Conservation (phyloP, 2,113 vertebrate species). For the Burhinus oedicnemus region DNA sequence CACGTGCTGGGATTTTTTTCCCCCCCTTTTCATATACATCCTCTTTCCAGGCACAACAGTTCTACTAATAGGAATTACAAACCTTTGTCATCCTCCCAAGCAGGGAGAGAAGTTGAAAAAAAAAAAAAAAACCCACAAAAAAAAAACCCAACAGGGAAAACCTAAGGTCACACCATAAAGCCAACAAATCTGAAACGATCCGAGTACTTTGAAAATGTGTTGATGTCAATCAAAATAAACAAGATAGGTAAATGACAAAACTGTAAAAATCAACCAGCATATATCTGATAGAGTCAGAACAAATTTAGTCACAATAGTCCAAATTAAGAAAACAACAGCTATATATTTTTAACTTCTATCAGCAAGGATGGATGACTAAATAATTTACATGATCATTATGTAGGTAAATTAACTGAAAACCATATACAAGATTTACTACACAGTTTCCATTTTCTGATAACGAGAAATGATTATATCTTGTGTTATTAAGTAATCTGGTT, state of each 20-base stretch:
- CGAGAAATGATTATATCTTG: not conserved
- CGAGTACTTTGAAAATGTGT: not conserved
- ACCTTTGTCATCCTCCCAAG: not conserved
- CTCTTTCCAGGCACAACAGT: slow-evolving; percentile 37
- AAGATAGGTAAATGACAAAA: not conserved
- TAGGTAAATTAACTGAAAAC: not conserved
- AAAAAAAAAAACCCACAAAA: too few species aligned
- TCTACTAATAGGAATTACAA: slow-evolving; percentile 44
- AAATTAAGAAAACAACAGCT: not conserved
- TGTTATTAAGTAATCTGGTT: not conserved
- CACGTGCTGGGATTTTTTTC: not conserved
- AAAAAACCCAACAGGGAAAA: not conserved
- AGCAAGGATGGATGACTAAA: not conserved
- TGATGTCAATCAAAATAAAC: not conserved
- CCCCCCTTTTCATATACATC: not conserved
- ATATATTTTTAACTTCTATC: not conserved
- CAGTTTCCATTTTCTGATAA: not conserved
- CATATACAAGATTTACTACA: not conserved
- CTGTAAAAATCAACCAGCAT: not conserved
- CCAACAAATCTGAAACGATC: not conserved
- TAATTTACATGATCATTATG: not conserved
- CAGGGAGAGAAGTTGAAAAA: not conserved
- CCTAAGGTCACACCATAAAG: not conserved
- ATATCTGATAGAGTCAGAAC: not conserved
- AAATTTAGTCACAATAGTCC: not conserved